These are phyloP conservation scores for Glaucomys volans DNA, from an alignment of 2,113 vertebrate species.

Conservation along the genomic window DNA sequence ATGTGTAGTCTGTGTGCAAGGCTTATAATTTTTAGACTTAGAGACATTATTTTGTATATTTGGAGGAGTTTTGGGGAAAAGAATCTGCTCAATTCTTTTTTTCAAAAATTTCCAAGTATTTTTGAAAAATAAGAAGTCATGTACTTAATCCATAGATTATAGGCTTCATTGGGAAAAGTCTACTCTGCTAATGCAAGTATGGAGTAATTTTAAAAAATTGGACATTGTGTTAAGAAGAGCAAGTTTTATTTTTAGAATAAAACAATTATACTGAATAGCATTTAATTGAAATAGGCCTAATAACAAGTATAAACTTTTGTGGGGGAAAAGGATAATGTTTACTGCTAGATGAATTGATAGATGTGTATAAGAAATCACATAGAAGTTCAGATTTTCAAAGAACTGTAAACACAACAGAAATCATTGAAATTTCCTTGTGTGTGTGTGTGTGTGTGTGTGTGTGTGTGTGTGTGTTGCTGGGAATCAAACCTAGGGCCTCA, in stretches of 20 bases:
- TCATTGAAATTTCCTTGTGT: background rate
- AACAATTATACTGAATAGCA: background rate
- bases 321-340: background rate
- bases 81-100: background rate
- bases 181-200: background rate
- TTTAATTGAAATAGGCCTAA: conserved; percentile 51
- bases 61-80: background rate
- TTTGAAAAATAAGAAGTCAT: conserved; percentile 36
- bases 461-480: background rate
- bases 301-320: conserved; percentile 1
- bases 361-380: conserved; percentile 15
- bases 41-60: conserved; percentile 30
- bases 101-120: background rate
- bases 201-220: background rate
- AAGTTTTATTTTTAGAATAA: conserved; percentile 49
- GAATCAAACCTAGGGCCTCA: background rate
- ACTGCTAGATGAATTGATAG: conserved; percentile 33
- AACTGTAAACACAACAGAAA: conserved; percentile 54
- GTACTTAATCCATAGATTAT: conserved; percentile 6
- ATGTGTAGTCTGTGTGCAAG: background rate
- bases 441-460: too few relatives aligned
- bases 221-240: background rate
- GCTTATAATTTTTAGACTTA: conserved; percentile 9
- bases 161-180: conserved; percentile 17
- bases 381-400: conserved; percentile 40